phyloP scores from a whole-genome alignment of 2,888 invertebrate genomes.

The Metacarcinus magister region DNA sequence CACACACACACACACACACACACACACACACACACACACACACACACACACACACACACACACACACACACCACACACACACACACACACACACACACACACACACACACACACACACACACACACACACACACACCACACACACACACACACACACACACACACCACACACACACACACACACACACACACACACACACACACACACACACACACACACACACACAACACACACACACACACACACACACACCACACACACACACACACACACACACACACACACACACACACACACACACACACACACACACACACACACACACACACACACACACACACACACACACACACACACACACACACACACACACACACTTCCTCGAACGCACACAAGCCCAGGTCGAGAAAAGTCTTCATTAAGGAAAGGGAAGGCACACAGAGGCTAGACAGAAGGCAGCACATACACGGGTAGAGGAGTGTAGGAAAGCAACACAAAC shows the following conservation, averaged over 20 bases:
- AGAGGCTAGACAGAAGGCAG: neutral
- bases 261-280: slow-evolving; percentile 45
- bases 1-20: slow-evolving; percentile 8
- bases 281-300: slow-evolving; percentile 36
- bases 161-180: neutral
- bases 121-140: slow-evolving; percentile 44
- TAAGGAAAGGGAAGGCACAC: neutral
- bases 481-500: neutral
- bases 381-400: neutral
- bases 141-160: slow-evolving; percentile 31
- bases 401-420: neutral
- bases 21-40: neutral
- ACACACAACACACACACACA: slow-evolving; percentile 17
- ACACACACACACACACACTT: slow-evolving; percentile 33
- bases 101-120: slow-evolving; percentile 44
- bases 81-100: slow-evolving; percentile 38
- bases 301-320: neutral
- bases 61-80: neutral
- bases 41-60: neutral
- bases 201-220: neutral
- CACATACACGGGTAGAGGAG: neutral
- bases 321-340: slow-evolving; percentile 17
- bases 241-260: slow-evolving; percentile 41
- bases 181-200: slow-evolving; percentile 17
- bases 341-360: neutral